Base-by-base conservation (phyloP, 2,888 invertebrate species). In the Drosophila picticornis region DNA sequence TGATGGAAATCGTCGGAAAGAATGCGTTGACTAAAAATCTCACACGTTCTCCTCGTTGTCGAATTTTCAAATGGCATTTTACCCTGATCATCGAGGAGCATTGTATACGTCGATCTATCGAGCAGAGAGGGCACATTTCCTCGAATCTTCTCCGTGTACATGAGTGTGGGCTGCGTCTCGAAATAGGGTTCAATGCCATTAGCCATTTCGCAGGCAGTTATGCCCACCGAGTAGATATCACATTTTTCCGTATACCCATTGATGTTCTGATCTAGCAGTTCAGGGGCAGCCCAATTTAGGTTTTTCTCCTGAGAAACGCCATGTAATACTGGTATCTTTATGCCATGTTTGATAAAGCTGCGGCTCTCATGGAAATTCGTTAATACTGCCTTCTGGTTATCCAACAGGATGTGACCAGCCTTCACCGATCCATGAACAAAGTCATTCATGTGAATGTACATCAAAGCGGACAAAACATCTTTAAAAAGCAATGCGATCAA, bases 221-320 rank as follows among this genome's bases (percentile, higher is more conserved):
- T 97, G 29, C 99, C 99, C 50, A 98, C 91, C 71, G 98, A 98
- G 92, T 99, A 99, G 19, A 98, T 96, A 93, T 99, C 99, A 0
- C 98, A 97, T 83, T 97, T 97, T 91, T 96, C 96, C 90, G 97
- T 96, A 92, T 98, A 99, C 4, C 99, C 98, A 89, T 95, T 94
- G 43, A 98, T 93, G 93, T 97, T 97, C 94, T 98, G 98, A 93
- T 97, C 96, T 48, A 99, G 93, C 13, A 98, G 94, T 93, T 99
- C 98, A 0, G 98, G 98, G 88, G 98, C 98, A 19, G 98, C 94
- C 98, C 98, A 99, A 93, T 97, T 97, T 7, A 98, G 94, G 75
- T 95, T 94, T 25, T 91, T 90, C 46, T 81, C 83, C 19, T 93
- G 94, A 0, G 97, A 97, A 91, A 97, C 96, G 50, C 96, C 95